Evolutionary conservation across 2,797 vertebrate genomes (phyloP).

Genomic region (Gymnoscopelus braueri): DNA sequence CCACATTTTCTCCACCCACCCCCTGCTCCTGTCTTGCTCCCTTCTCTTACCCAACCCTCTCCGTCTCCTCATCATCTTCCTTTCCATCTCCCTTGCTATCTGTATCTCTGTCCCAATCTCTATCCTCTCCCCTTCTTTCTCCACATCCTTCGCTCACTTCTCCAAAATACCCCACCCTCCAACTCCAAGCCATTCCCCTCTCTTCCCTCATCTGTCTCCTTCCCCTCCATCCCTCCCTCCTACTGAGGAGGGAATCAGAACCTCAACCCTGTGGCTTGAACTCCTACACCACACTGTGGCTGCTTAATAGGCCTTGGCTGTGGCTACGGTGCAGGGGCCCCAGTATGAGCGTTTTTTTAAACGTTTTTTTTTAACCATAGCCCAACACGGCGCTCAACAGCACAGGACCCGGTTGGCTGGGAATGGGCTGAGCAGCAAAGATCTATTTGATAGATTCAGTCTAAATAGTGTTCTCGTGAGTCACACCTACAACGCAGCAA

Average conservation of each 20-base stretch:
- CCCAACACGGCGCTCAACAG: constrained; percentile 53
- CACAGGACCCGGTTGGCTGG: constrained; percentile 49
- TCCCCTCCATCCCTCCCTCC: constrained; percentile 32
- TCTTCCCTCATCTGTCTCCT: constrained; percentile 13
- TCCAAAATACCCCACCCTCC: too few relatives aligned
- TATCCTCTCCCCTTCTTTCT: neutral
- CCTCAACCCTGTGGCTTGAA: constrained; percentile 75
- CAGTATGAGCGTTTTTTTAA: constrained; percentile 63
- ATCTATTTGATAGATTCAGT: constrained; percentile 60
- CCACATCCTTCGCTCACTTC: neutral
- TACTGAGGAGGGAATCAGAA: constrained; percentile 60
- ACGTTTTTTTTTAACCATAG: constrained; percentile 40
- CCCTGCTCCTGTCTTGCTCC: neutral
- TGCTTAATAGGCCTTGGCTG: constrained; percentile 75
- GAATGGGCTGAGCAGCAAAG: constrained; percentile 53
- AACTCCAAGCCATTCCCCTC: neutral
- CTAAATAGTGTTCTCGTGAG: constrained; percentile 47
- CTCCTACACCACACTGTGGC: constrained; percentile 72
- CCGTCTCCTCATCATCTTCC: neutral
- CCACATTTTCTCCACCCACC: neutral
- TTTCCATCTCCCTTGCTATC: neutral
- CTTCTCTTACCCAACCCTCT: neutral
- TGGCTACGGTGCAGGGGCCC: constrained; percentile 58
- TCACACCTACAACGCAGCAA: constrained; percentile 45
- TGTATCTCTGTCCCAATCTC: neutral